Evolutionary conservation across 2,797 vertebrate species (phyloP), one percentile per base, ranked within the genome.

Genomic region (Rhabdomys pumilio): DNA sequence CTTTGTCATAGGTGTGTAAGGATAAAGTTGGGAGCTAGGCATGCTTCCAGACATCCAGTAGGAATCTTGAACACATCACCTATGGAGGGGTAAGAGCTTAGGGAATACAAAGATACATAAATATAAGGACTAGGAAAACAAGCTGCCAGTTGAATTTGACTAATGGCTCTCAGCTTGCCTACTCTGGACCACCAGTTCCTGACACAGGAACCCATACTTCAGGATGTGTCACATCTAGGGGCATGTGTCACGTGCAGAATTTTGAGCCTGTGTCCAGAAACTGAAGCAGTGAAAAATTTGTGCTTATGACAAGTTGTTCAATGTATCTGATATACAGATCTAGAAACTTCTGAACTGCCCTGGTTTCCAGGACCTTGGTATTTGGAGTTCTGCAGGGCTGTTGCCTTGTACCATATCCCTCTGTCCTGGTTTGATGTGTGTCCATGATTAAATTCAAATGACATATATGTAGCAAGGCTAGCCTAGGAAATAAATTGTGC

Each of bases 381-480:
- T 44, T 94, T 94, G 47, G 22, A 80, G 69, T 10, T 84, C 1
- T 57, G 14, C 13, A 20, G 10, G 6, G 10, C n/a, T 93, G 57
- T 41, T 50, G 3, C 67, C 67, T 81, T 79, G 29, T 50, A 94
- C 41, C 4, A 38, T 31, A 81, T 17, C 8, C 8, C 3, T 93
- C n/a, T 26, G 4, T 61, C 90, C 80, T 55, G 13, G 17, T 83
- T 61, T 83, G 73, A 94, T 38, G 4, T 57, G 89, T 86, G 29
- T 1, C 87, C 24, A 53, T 73, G 34, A 90, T 90, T 88, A 90
- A 93, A 89, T 90, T 94, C 57, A 76, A 26, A 5, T 87, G 41
- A 61, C 29, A 1, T 10, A 20, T 55, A 90, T 89, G 63, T 29
- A 59, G 65, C 77, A 93, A 90, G 57, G 88, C 91, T 57, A 73